phyloP scores from a whole-genome alignment of 2,113 vertebrate genomes.

The Perccottus glenii region DNA sequence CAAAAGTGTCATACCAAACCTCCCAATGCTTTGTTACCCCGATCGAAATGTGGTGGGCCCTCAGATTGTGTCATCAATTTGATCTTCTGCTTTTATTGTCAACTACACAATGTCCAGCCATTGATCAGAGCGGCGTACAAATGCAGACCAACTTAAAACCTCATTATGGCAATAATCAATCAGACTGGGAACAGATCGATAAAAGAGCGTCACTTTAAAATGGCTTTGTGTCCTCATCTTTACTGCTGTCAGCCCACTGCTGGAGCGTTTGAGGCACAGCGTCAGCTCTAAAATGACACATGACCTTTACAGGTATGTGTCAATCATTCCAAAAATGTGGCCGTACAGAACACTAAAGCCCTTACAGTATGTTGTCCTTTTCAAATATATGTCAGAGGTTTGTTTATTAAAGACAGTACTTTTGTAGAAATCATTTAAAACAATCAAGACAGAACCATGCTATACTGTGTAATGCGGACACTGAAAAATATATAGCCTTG shows the following conservation, averaged over 20 bases:
- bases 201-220: conserved; percentile 55
- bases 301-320: conserved; percentile 40
- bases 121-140: conserved; percentile 74
- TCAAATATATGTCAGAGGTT: conserved; percentile 1
- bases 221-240: conserved; percentile 59
- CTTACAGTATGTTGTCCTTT: conserved; percentile 11
- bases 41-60: conserved; percentile 66
- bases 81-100: conserved; percentile 78
- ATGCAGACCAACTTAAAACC: conserved; percentile 75
- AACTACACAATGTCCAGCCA: conserved; percentile 75
- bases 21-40: conserved; percentile 64
- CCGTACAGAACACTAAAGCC: not conserved
- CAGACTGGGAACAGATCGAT: conserved; percentile 66
- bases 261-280: conserved; percentile 9
- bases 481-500: too few species aligned
- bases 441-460: not conserved
- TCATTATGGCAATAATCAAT: conserved; percentile 80
- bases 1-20: conserved; percentile 65
- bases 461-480: too few species aligned
- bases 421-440: not conserved
- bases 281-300: conserved; percentile 45
- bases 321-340: conserved; percentile 13
- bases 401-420: not conserved
- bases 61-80: conserved; percentile 76
- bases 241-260: conserved; percentile 53